Percentiles rank a stretch among this genome's conserved stretches.
Conservation (phyloP, 2,888 invertebrate genomes). For the Spatulosminthurus flaviceps region DNA sequence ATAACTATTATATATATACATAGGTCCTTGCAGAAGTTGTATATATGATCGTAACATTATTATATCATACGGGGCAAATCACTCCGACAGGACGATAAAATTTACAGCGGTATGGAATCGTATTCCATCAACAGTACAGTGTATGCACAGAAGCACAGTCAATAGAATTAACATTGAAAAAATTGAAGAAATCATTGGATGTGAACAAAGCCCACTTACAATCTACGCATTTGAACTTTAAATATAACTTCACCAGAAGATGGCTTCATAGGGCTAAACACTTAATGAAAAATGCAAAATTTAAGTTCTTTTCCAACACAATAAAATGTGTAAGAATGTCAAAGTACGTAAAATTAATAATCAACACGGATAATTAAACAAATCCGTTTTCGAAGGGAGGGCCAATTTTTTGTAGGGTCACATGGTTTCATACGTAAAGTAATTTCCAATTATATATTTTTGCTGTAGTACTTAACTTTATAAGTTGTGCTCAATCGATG, state of each 20-base stretch:
- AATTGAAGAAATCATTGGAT: background rate
- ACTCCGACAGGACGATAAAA: background rate
- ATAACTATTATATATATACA: background rate
- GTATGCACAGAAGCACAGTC: background rate
- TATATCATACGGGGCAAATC: slow-evolving; percentile 8
- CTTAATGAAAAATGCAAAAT: slow-evolving; percentile 24
- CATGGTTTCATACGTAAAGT: background rate
- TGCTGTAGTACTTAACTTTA: background rate
- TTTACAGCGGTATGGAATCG: background rate
- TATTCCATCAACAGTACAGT: background rate
- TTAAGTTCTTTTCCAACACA: slow-evolving; percentile 3
- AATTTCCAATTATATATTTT: background rate
- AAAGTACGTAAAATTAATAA: slow-evolving; percentile 16
- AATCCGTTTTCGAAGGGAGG: background rate
- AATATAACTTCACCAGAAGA: background rate
- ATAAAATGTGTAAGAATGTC: slow-evolving; percentile 7
- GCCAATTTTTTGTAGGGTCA: background rate
- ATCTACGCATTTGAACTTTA: slow-evolving; percentile 19
- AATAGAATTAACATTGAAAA: background rate
- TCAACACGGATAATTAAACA: slow-evolving; percentile 6
- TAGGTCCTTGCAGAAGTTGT: background rate
- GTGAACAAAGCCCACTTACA: slow-evolving; percentile 9
- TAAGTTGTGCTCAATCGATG: slow-evolving; percentile 13
- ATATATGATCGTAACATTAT: background rate
- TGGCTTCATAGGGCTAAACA: background rate